Evolutionary conservation across 2,797 vertebrate species (phyloP).

Genomic region (Acanthiza pusilla): DNA sequence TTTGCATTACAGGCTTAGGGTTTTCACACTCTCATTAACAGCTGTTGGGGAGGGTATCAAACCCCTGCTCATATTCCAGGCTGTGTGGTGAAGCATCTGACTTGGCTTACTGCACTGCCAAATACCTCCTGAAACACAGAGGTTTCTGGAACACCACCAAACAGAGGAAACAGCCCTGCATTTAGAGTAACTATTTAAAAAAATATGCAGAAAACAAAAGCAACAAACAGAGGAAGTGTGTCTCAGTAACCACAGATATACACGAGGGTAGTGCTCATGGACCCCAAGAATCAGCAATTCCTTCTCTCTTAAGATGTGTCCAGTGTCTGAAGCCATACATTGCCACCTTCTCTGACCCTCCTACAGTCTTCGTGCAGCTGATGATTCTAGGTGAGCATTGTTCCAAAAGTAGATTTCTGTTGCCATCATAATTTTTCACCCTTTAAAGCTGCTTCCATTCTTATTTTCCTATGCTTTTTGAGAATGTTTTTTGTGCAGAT

Average conservation of each 20-base stretch:
- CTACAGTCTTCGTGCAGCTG: not conserved
- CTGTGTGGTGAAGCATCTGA: not conserved
- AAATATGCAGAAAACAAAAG: not conserved
- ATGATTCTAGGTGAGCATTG: not conserved
- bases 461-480: not conserved
- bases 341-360: not conserved
- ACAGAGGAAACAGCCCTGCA: not conserved
- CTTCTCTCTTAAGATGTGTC: not conserved
- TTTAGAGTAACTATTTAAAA: not conserved
- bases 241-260: not conserved
- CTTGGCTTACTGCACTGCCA: not conserved
- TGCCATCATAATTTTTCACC: not conserved
- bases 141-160: not conserved
- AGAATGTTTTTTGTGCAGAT: not conserved
- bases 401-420: not conserved
- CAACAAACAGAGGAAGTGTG: not conserved
- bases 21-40: not conserved
- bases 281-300: not conserved
- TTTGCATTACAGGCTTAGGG: not conserved
- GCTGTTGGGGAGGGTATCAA: rapidly evolving
- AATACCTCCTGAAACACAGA: not conserved
- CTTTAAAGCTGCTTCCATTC: not conserved
- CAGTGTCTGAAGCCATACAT: not conserved
- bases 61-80: not conserved
- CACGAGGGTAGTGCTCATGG: not conserved